Evolutionary conservation across 2,113 vertebrate species (phyloP).

Genomic region (Vombatus ursinus): DNA sequence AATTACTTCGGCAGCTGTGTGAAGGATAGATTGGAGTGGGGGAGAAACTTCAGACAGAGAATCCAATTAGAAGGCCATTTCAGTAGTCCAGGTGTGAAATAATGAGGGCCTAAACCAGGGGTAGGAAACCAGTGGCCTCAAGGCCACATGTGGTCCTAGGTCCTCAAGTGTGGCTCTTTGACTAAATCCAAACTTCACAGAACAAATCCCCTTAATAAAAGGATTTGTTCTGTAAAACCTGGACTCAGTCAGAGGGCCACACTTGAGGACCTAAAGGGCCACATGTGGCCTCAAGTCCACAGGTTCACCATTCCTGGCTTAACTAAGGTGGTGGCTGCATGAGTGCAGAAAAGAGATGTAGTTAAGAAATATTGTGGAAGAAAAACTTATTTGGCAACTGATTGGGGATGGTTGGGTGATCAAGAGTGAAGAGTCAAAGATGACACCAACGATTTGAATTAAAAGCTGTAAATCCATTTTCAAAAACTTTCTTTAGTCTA

Average conservation of each 20-base stretch:
- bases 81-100: not conserved
- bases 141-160: too few relatives aligned
- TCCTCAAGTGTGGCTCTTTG: too few relatives aligned
- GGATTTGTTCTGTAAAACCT: too few relatives aligned
- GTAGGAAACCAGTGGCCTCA: too few relatives aligned
- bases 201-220: too few relatives aligned
- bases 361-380: not conserved
- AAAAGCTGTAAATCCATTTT: slow-evolving; percentile 16
- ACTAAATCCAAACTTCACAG: too few relatives aligned
- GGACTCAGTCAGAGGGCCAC: too few relatives aligned
- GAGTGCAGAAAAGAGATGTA: not conserved
- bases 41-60: not conserved
- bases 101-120: not conserved
- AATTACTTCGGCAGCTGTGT: not conserved
- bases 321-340: not conserved
- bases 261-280: too few relatives aligned
- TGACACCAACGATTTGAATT: not conserved
- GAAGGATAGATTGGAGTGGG: not conserved
- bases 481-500: slow-evolving; percentile 11
- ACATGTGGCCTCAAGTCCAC: too few relatives aligned
- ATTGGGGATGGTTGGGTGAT: not conserved
- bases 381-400: not conserved
- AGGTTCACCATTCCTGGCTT: too few relatives aligned
- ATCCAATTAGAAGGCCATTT: not conserved
- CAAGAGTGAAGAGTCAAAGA: not conserved